Evolutionary conservation across 2,113 vertebrate genomes (phyloP).

Genomic region (Mandrillus leucophaeus): DNA sequence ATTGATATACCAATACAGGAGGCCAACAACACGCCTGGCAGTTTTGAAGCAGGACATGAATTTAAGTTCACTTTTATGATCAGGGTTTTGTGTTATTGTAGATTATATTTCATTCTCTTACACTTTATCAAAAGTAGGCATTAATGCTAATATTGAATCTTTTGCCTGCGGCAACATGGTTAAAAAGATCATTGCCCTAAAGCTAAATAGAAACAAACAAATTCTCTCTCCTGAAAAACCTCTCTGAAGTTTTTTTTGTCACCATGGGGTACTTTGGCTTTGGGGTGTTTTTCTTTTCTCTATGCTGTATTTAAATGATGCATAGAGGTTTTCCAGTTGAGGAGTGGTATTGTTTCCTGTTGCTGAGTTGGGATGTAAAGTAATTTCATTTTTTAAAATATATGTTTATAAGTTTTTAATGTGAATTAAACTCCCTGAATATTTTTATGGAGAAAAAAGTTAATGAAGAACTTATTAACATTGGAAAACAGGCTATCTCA

Average conservation of each 20-base stretch:
- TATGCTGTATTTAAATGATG: conserved; percentile 32
- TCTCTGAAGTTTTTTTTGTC: conserved; percentile 62
- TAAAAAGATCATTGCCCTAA: conserved; percentile 57
- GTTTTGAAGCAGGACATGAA: conserved; percentile 19
- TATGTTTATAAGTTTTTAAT: conserved; percentile 51
- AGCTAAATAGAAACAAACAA: conserved; percentile 61
- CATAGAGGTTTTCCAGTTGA: background rate
- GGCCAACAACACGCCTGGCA: background rate
- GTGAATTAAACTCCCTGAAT: conserved; percentile 32
- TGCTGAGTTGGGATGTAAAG: conserved; percentile 4
- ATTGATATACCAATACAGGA: background rate
- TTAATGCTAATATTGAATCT: conserved; percentile 51
- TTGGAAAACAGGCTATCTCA: conserved; percentile 68
- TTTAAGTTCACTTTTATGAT: conserved; percentile 51
- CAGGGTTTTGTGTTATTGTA: conserved; percentile 6
- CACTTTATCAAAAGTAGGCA: conserved; percentile 45
- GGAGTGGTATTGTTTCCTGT: conserved; percentile 22
- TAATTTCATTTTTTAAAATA: conserved; percentile 37
- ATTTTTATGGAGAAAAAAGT: conserved; percentile 58
- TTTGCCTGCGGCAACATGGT: conserved; percentile 33
- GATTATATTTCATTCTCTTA: conserved; percentile 39
- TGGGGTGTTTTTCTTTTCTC: conserved; percentile 23
- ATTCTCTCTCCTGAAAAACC: conserved; percentile 39
- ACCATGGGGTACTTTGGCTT: conserved; percentile 11
- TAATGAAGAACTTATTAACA: conserved; percentile 70